Conservation (phyloP, 2,888 invertebrate genomes). For the Mesochorus sp. region DNA sequence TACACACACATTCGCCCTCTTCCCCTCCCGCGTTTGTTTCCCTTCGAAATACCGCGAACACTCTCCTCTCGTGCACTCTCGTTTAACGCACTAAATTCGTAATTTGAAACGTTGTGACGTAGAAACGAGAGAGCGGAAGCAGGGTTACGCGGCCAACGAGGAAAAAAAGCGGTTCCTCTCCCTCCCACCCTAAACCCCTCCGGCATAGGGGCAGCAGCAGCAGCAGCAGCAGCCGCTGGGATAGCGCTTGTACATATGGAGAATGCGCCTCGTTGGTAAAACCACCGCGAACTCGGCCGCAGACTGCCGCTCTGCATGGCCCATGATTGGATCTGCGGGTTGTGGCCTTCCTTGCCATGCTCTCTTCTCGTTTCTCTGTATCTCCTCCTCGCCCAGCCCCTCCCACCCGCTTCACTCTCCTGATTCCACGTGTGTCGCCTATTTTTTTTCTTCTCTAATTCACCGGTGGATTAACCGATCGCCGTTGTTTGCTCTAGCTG, state of each 20-base stretch:
- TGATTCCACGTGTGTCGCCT: neutral
- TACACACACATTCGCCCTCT: slow-evolving; percentile 9
- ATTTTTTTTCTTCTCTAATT: slow-evolving; percentile 10
- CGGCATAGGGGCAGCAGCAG: slow-evolving; percentile 8
- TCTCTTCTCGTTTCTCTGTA: slow-evolving; percentile 17
- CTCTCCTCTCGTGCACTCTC: slow-evolving; percentile 34
- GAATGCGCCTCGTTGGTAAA: slow-evolving; percentile 60
- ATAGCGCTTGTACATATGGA: neutral
- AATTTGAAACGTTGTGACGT: slow-evolving; percentile 57
- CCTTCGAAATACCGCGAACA: slow-evolving; percentile 13
- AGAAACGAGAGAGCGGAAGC: slow-evolving; percentile 19
- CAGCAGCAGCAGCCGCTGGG: slow-evolving; percentile 9
- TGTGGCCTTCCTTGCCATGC: slow-evolving; percentile 9
- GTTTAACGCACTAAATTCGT: slow-evolving; percentile 62
- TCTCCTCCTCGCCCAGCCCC: neutral
- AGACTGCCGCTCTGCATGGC: slow-evolving; percentile 58
- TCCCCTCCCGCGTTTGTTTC: neutral
- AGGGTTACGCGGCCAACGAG: neutral
- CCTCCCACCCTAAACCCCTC: too few relatives aligned
- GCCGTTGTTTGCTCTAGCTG: neutral
- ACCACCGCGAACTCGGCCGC: slow-evolving; percentile 61
- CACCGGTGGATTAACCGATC: slow-evolving; percentile 49
- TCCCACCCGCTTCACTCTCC: slow-evolving; percentile 8
- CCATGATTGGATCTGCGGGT: slow-evolving; percentile 62
- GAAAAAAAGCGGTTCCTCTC: neutral